Conservation (phyloP, 2,888 invertebrate species). For the Ptycholaimellus sp. region DNA sequence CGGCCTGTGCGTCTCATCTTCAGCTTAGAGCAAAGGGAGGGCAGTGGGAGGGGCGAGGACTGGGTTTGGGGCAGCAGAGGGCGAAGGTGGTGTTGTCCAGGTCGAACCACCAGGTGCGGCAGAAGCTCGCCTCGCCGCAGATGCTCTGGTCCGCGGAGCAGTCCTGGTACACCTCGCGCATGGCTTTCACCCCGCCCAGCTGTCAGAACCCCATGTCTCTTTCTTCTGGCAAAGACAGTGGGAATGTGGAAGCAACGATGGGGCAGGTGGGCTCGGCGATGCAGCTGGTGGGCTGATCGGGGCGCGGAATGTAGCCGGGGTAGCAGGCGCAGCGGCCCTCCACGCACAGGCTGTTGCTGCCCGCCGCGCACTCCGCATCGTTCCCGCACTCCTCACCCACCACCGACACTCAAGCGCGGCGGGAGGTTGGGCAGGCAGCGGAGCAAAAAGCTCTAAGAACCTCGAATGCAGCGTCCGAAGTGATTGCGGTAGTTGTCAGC, state of each 20-base stretch:
- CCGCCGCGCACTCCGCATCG: constrained; percentile 6
- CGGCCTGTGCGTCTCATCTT: constrained; percentile 2
- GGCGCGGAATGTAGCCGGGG: constrained; percentile 8
- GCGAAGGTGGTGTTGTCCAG: constrained; percentile 4
- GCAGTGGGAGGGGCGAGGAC: constrained; percentile 3
- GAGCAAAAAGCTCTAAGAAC: background rate
- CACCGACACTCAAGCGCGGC: background rate
- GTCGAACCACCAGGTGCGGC: constrained; percentile 9
- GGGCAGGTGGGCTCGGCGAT: background rate
- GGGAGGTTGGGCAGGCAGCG: background rate
- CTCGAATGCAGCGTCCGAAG: background rate
- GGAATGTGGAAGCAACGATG: constrained; percentile 2
- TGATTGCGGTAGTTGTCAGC: constrained; percentile 2
- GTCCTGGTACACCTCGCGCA: constrained; percentile 6
- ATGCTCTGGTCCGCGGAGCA: constrained; percentile 1
- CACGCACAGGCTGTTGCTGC: constrained; percentile 7
- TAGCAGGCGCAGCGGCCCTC: constrained; percentile 6
- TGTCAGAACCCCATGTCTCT: no score
- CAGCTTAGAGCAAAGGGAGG: background rate
- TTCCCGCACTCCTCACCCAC: constrained; percentile 8
- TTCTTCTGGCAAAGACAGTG: no score
- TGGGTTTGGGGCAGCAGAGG: constrained; percentile 9
- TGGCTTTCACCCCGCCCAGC: constrained; percentile 3
- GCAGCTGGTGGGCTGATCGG: background rate
- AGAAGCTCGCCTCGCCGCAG: constrained; percentile 7